Evolutionary conservation across 2,113 vertebrate species (phyloP).

Genomic region (Halcyon malimbica): DNA sequence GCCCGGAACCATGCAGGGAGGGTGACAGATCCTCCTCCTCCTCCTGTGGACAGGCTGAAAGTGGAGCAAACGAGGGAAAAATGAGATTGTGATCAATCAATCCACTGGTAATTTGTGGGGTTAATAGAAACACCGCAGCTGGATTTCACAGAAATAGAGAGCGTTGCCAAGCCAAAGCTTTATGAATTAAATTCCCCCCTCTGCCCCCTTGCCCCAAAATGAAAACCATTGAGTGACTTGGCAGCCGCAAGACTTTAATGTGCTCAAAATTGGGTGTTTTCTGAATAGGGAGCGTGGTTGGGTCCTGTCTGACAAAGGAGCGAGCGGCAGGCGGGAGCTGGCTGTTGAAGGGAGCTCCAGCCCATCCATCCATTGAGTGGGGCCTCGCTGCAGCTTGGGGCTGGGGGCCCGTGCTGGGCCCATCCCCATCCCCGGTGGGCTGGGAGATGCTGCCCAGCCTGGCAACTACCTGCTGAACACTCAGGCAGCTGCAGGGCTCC

Average conservation of each 20-base stretch:
- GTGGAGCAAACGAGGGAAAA: accelerated
- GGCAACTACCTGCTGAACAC: not conserved
- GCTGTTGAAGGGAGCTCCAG: not conserved
- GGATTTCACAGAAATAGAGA: not conserved
- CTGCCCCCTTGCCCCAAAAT: not conserved
- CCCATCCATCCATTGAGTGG: accelerated
- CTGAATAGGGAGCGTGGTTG: accelerated
- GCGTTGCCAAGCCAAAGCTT: not conserved
- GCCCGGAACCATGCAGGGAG: accelerated
- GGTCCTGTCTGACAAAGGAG: not conserved
- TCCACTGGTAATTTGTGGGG: not conserved
- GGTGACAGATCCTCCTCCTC: not conserved
- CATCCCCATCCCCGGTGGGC: accelerated
- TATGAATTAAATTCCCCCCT: not conserved
- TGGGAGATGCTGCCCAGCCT: accelerated
- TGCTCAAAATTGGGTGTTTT: accelerated
- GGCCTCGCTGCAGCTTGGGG: accelerated
- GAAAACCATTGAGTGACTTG: accelerated
- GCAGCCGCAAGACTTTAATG: accelerated
- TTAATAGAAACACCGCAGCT: not conserved
- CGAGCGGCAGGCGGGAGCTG: accelerated
- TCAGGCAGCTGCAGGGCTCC: not conserved
- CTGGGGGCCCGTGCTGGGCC: not conserved
- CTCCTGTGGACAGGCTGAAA: not conserved
- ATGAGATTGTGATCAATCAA: not conserved